These are phyloP conservation scores for Mormyrus lacerda DNA, from an alignment of 2,113 vertebrate species.

Conservation along the genomic window DNA sequence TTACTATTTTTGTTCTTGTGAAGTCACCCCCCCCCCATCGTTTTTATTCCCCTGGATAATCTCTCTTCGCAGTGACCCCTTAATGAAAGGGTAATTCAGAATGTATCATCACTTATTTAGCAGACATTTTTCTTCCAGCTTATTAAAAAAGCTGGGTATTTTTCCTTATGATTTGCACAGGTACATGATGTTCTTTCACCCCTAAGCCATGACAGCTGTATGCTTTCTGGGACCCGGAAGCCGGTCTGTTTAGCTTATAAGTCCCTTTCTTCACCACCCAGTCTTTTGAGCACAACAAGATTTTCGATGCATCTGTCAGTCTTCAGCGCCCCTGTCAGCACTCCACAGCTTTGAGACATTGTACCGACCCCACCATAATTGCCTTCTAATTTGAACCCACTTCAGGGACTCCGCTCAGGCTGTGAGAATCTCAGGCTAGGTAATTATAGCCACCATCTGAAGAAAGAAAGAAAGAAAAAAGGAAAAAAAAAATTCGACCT, in stretches of 20 bases:
- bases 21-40: not conserved
- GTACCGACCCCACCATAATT: constrained; percentile 1
- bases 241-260: not conserved
- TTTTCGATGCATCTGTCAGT: not conserved
- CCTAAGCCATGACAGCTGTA: not conserved
- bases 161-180: not conserved
- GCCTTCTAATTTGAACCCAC: constrained; percentile 12
- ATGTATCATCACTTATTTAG: not conserved
- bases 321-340: not conserved
- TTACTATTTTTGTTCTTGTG: not conserved
- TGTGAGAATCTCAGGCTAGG: not conserved
- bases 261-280: not conserved
- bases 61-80: not conserved
- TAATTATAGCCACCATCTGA: constrained; percentile 6
- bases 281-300: not conserved
- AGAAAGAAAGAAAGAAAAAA: not conserved
- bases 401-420: constrained; percentile 3
- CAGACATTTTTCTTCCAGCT: not conserved
- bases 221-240: not conserved
- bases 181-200: not conserved
- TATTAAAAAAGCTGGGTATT: not conserved
- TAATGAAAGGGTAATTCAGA: not conserved
- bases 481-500: not conserved
- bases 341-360: not conserved
- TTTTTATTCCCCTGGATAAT: not conserved